Evolutionary conservation across 1,140 invertebrate species (phyloP), one percentile per base, ranked within the genome.

Genomic region (Chymomyza costata): DNA sequence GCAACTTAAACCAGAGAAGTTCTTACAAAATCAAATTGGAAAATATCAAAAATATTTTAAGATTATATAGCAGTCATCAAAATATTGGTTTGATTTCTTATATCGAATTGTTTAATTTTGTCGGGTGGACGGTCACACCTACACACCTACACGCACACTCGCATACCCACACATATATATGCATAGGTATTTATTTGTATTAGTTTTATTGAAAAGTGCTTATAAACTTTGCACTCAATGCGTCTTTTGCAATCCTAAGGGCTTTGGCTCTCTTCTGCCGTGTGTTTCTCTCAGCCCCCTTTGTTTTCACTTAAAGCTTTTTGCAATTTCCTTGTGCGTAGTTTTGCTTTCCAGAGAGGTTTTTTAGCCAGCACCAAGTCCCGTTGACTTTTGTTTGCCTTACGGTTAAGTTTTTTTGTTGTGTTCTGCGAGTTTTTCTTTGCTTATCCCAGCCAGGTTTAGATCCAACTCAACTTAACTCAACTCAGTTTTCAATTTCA

Each of bases 401-500:
- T 66, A 71, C 60, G 65, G 64, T 65, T 71, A 47, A 66, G 57
- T 67, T 57, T 39, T n/a, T n/a, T n/a, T n/a, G n/a, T n/a, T 25
- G 21, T 25, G 21, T 8, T 25, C 3, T 5, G 21, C 3, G 21
- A 25, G 21, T 25, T 25, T n/a, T 40, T 32, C 63, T 39, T 48
- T 53, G 55, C 61, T 51, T 50, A 51, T 30, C 11, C 34, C 13
- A 55, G 16, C 37, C 45, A 64, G 41, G 63, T 50, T 59, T 50
- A 62, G 47, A 49, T 30, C 40, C 35, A 66, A 50, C 63, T 78
- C 46, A 53, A 53, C 80, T 80, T 76, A n/a, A 49, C 32, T 43
- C 35, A 66, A 50, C 63, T 78, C 46, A 53, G 57, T 76, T 80
- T 76, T 76, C 73, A 76, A 76, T 80, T 80, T 80, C 63, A 71